Percentiles rank a stretch among this genome's conserved stretches.
These are phyloP conservation scores for Reticulitermes speratus DNA, from an alignment of 1,140 invertebrate species.

Conservation along the genomic window DNA sequence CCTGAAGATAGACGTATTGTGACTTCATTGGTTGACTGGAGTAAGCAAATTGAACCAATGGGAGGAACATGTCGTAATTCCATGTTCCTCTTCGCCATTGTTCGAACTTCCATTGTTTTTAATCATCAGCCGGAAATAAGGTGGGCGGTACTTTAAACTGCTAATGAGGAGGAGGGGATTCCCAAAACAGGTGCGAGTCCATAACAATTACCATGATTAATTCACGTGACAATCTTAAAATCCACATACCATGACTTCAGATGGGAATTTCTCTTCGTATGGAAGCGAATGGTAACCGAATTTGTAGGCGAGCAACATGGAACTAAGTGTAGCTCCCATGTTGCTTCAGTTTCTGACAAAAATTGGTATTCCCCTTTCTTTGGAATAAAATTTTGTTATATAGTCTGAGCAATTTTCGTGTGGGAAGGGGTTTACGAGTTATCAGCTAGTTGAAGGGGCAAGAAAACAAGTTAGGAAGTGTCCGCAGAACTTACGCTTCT, in stretches of 20 bases:
- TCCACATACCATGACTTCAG: neutral
- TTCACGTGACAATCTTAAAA: neutral
- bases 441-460: too few species aligned
- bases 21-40: neutral
- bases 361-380: too few species aligned
- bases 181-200: neutral
- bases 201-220: neutral
- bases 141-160: neutral
- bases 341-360: too few species aligned
- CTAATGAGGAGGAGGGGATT: neutral
- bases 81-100: neutral
- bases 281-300: too few species aligned
- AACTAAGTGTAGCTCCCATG: too few species aligned
- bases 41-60: slow-evolving; percentile 2
- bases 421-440: too few species aligned
- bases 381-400: too few species aligned
- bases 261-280: too few species aligned
- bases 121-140: neutral
- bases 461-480: too few species aligned
- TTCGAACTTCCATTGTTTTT: neutral
- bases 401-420: too few species aligned
- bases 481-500: too few species aligned
- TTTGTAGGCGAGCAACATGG: too few species aligned
- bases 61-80: neutral
- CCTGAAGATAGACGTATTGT: neutral